Percentiles rank a stretch among this genome's conserved stretches.
phyloP scores from a whole-genome alignment of 1,140 invertebrate species.

The Plectrocnemia conspersa region DNA sequence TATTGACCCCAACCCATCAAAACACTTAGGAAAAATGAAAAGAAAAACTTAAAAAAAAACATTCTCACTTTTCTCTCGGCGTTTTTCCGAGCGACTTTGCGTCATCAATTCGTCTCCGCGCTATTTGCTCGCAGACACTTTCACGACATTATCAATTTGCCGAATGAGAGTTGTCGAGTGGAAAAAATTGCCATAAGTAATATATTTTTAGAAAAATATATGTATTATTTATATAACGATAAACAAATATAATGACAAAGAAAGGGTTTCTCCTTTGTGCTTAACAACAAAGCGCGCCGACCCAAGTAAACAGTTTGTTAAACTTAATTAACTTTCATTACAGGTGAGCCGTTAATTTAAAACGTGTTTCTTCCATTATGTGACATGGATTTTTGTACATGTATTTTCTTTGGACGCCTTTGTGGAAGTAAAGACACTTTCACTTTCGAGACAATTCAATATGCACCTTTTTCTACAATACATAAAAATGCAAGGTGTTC shows the following conservation, averaged over 20 bases:
- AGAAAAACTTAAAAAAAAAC: background rate
- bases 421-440: too few relatives aligned
- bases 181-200: too few relatives aligned
- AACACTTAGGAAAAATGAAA: slow-evolving; percentile 27
- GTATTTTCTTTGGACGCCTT: too few relatives aligned
- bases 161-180: background rate
- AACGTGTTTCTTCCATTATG: background rate
- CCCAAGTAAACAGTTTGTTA: background rate
- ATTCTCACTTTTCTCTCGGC: slow-evolving; percentile 1
- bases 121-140: background rate
- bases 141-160: slow-evolving; percentile 5
- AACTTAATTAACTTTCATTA: slow-evolving; percentile 4
- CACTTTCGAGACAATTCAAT: too few relatives aligned
- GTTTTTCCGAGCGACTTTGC: background rate
- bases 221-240: too few relatives aligned
- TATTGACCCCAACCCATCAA: slow-evolving; percentile 19
- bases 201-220: too few relatives aligned
- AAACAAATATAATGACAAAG: background rate
- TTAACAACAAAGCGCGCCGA: too few relatives aligned
- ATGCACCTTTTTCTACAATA: too few relatives aligned
- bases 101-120: background rate
- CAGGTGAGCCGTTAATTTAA: slow-evolving; percentile 1
- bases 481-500: too few relatives aligned
- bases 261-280: background rate
- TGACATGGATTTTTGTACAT: too few relatives aligned